Base-by-base conservation (phyloP, 2,888 invertebrate species). In the Drosophila suboccidentalis region DNA sequence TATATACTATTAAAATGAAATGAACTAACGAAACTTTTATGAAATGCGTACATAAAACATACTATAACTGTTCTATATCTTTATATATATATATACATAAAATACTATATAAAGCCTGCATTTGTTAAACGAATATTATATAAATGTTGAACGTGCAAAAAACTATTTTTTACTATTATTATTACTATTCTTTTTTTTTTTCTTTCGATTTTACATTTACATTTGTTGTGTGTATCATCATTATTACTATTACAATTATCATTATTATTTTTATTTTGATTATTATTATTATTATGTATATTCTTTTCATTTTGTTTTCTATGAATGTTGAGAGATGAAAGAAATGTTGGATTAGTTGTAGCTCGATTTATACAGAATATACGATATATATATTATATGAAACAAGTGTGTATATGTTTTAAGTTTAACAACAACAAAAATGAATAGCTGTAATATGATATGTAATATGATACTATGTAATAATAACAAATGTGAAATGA, bases 401-500 rank as follows among this genome's bases (percentile, higher is more conserved):
- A 58, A 46, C 41, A 47, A 55, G 50, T 57, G 64, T 22, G 5
- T 63, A 59, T 49, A 49, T 36, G 29, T 19, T 29, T n/a, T 63
- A 63, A 38, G 46, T 51, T 4, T 60, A 65, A 50, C 50, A 50
- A 41, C 36, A 54, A 55, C 39, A 44, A 36, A 55, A 13, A 29
- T 46, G 43, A 53, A 39, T 64, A 69, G 64, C 49, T 73, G 58
- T 78, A 73, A 70, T 72, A 71, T 44, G 64, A 54, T 57, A 65
- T 75, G 44, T 49, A 39, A 60, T 55, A 61, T 47, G 55, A 36
- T 49, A 39, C 41, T 63, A 70, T 77, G 55, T 68, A 70, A 63
- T 74, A 75, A 78, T 70, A 79, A 79, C 70, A 75, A 77, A 79
- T 77, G 76, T 77, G 79, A 77, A 78, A 66, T 75, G 61, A 79